These are phyloP conservation scores for Tenthredo livida DNA, from an alignment of 2,888 invertebrate genomes.

Conservation along the genomic window DNA sequence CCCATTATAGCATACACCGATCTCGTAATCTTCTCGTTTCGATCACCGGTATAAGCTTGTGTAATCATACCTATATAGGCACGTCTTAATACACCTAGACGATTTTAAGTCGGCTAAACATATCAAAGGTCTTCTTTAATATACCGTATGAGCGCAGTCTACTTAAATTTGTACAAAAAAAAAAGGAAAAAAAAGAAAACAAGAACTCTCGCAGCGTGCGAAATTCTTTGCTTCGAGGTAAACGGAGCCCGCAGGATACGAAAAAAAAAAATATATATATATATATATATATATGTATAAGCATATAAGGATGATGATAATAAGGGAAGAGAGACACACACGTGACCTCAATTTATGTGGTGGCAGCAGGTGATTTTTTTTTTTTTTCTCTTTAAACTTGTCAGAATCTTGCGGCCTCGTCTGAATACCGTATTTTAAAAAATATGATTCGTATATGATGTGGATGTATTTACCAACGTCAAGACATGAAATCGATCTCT, in stretches of 20 bases:
- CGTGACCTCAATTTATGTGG: conserved; percentile 67
- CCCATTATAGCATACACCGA: neutral
- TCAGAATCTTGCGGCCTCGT: conserved; percentile 18
- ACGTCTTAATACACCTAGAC: neutral
- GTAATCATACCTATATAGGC: conserved; percentile 5
- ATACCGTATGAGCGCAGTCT: neutral
- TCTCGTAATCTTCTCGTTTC: neutral
- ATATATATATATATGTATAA: conserved; percentile 57
- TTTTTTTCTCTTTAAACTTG: neutral
- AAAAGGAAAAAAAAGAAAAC: too few species aligned
- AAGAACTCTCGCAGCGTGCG: neutral
- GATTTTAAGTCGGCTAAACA: neutral
- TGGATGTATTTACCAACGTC: too few species aligned
- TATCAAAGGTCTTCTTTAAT: neutral
- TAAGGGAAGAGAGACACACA: conserved; percentile 50
- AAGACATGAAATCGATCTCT: neutral
- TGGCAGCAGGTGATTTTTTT: conserved; percentile 64
- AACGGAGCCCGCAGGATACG: conserved; percentile 36
- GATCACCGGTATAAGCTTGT: neutral
- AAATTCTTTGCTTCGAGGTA: neutral
- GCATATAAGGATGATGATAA: conserved; percentile 23
- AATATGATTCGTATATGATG: too few species aligned
- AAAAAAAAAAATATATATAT: conserved; percentile 59
- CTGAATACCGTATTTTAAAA: neutral
- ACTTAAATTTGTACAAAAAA: neutral